phyloP scores from a whole-genome alignment of 1,140 invertebrate genomes.

The Polyergus mexicanus region DNA sequence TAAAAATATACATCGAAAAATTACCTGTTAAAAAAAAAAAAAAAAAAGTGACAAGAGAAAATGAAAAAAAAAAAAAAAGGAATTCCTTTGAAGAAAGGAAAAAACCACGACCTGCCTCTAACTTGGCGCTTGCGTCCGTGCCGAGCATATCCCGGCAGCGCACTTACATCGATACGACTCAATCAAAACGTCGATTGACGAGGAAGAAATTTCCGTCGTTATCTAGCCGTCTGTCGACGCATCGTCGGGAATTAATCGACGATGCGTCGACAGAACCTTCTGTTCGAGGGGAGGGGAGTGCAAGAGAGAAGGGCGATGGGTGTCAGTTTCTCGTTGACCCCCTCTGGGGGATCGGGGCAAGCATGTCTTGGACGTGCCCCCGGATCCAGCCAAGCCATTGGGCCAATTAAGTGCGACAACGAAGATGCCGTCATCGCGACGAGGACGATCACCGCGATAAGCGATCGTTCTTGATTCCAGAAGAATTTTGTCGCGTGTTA shows the following conservation, averaged over 20 bases:
- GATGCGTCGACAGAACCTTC: not conserved
- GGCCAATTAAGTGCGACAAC: constrained; percentile 64
- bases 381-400: constrained; percentile 55
- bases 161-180: constrained; percentile 24
- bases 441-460: constrained; percentile 37
- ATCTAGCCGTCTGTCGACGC: constrained; percentile 42
- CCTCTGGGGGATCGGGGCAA: constrained; percentile 69
- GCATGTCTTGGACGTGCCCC: constrained; percentile 65
- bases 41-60: not conserved
- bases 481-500: not conserved
- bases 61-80: not conserved
- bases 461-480: constrained; percentile 15
- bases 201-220: constrained; percentile 56
- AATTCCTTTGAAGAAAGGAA: not conserved
- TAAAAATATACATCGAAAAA: no score
- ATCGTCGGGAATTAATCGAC: constrained; percentile 57
- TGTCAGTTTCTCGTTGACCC: constrained; percentile 63
- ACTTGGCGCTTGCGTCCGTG: not conserved
- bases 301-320: not conserved
- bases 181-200: constrained; percentile 52
- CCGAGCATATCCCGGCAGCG: not conserved
- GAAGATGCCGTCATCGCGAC: constrained; percentile 28
- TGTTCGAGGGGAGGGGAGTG: not conserved
- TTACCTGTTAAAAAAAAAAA: no score
- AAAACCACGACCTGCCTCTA: constrained; percentile 1